Evolutionary conservation across 2,888 invertebrate species (phyloP).

Genomic region (Acleris cristana): DNA sequence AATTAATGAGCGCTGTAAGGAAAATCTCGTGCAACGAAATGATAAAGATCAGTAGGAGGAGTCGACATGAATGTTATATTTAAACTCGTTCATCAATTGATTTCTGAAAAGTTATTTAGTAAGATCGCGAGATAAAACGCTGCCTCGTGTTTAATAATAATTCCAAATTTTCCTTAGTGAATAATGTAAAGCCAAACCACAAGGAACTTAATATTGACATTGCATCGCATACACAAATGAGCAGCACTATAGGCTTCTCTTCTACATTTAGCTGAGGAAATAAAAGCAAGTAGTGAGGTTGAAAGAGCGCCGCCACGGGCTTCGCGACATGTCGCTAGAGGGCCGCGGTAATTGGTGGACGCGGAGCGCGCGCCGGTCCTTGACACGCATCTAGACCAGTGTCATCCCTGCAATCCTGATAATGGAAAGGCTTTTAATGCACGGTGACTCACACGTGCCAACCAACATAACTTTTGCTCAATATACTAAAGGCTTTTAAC

Average conservation of each 20-base stretch:
- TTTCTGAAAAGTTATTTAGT: not conserved
- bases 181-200: not conserved
- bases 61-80: slow-evolving; percentile 4
- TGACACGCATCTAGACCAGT: slow-evolving; percentile 39
- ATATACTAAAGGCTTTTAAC: not conserved
- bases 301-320: slow-evolving; percentile 66
- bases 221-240: slow-evolving; percentile 42
- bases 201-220: slow-evolving; percentile 19
- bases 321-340: slow-evolving; percentile 63
- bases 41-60: slow-evolving; percentile 23
- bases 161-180: not conserved
- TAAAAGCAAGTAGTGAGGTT: slow-evolving; percentile 61
- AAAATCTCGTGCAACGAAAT: slow-evolving; percentile 11
- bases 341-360: slow-evolving; percentile 73
- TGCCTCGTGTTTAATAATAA: not conserved
- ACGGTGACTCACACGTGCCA: not conserved
- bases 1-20: slow-evolving; percentile 9
- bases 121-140: not conserved
- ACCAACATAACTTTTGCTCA: no score
- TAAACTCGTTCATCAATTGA: not conserved
- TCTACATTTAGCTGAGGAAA: slow-evolving; percentile 64
- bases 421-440: slow-evolving; percentile 10
- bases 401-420: slow-evolving; percentile 28
- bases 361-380: slow-evolving; percentile 55
- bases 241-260: slow-evolving; percentile 37